phyloP scores from a whole-genome alignment of 2,888 invertebrate genomes.

The Smittia aterrima region DNA sequence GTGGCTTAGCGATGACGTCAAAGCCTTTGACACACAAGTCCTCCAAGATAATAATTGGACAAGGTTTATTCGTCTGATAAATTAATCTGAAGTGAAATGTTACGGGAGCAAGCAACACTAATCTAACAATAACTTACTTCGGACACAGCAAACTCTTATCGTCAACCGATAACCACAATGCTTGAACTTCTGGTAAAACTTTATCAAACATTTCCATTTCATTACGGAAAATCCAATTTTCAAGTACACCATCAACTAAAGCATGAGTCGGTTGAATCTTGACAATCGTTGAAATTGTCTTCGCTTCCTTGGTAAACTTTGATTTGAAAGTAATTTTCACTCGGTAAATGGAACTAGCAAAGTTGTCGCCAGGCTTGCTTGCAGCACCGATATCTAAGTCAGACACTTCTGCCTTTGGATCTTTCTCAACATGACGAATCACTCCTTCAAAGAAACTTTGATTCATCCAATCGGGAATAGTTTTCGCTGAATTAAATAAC shows the following conservation, averaged over 20 bases:
- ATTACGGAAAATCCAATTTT: neutral
- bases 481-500: neutral
- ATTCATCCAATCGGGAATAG: neutral
- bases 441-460: neutral
- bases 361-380: constrained; percentile 20
- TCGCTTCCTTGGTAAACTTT: constrained; percentile 15
- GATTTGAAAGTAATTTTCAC: neutral
- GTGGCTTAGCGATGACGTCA: neutral
- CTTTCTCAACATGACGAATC: neutral
- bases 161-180: neutral
- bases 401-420: neutral
- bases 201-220: constrained; percentile 28
- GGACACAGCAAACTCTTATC: constrained; percentile 7
- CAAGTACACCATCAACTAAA: neutral
- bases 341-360: constrained; percentile 8
- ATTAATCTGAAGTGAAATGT: neutral
- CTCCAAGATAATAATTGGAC: constrained; percentile 2
- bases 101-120: neutral
- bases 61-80: neutral
- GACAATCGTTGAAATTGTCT: neutral
- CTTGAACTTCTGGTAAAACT: neutral
- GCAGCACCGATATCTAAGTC: neutral
- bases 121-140: neutral
- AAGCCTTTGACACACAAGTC: constrained; percentile 17
- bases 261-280: neutral